Evolutionary conservation across 2,797 vertebrate genomes (phyloP), one percentile per base, ranked within the genome.

Genomic region (Anguilla megastoma): DNA sequence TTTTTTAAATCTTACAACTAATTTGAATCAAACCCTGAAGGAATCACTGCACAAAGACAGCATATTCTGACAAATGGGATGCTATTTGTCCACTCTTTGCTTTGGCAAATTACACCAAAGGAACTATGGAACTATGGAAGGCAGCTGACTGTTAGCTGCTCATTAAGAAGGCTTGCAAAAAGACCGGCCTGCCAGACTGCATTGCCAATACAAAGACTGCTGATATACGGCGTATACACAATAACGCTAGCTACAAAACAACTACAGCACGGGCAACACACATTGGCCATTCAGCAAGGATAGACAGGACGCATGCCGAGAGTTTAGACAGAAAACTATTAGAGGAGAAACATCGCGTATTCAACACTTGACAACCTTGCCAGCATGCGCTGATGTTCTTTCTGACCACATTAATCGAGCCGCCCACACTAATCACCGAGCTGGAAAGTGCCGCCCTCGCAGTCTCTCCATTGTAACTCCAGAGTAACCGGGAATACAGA

Each of bases 351-450:
- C 69, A 80, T 27, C 36, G 14, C 27, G 33, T 48, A 45, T 80
- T 45, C 76, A 45, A 45, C 41, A 21, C 33, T 45, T 48, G 76
- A 48, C 36, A 48, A 8, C 14, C 33, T 24, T 80, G 6, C 18
- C 76, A 45, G 18, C 41, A 2, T 45, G 36, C 18, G 33, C 33
- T 80, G 48, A 45, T 80, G 18, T 24, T 82, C 45, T 82, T 9
- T 33, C 24, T 82, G 79, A 82, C 79, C 79, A 33, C 36, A 50
- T 50, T 45, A 82, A 82, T 82, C 21, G 45, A 82, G 79, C 74
- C 33, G 74, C 74, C 74, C 74, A 79, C 74, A 45, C 74, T n/a
- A 82, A 24, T 82, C 79, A 82, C 12, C 21, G 79, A 48, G 21
- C 41, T 50, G 45, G 41, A 82, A 50, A 82, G 79, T 48, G 45